A percentile compares a stretch with the other conserved stretches of the same genome.
phyloP scores from a whole-genome alignment of 2,113 vertebrate species.

The Serinus canaria region DNA sequence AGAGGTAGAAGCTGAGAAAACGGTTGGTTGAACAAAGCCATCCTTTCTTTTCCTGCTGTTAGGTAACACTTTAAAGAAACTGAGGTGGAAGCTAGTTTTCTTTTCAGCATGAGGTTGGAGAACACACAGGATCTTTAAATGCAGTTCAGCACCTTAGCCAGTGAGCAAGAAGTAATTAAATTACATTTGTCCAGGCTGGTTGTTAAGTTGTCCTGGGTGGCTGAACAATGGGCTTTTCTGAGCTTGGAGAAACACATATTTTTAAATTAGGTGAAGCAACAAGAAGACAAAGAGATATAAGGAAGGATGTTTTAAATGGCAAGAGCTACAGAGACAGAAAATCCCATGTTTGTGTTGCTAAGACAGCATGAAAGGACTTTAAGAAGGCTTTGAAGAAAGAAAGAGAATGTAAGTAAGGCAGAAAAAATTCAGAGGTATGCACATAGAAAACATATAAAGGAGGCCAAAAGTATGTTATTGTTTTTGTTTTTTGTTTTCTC shows the following conservation, averaged over 20 bases:
- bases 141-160: constrained; percentile 53
- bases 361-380: not conserved
- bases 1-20: constrained; percentile 31
- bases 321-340: not conserved
- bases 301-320: constrained; percentile 7
- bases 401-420: not conserved
- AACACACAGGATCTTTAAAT: constrained; percentile 56
- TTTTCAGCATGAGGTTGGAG: constrained; percentile 52
- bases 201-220: constrained; percentile 47
- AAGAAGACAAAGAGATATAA: constrained; percentile 35
- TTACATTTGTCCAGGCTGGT: constrained; percentile 47
- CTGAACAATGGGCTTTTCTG: constrained; percentile 46
- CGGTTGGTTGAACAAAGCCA: constrained; percentile 36
- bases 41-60: constrained; percentile 42
- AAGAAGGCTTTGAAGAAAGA: not conserved
- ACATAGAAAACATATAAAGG: not conserved
- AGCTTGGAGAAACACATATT: constrained; percentile 29
- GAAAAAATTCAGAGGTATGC: not conserved
- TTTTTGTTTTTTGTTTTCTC: not conserved
- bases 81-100: constrained; percentile 37
- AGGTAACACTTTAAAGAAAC: constrained; percentile 49
- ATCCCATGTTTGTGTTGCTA: not conserved
- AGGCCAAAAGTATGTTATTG: not conserved
- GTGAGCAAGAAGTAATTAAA: constrained; percentile 63
- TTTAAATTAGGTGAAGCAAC: constrained; percentile 51